Conservation (phyloP, 2,888 invertebrate species). For the Cabera pusaria region DNA sequence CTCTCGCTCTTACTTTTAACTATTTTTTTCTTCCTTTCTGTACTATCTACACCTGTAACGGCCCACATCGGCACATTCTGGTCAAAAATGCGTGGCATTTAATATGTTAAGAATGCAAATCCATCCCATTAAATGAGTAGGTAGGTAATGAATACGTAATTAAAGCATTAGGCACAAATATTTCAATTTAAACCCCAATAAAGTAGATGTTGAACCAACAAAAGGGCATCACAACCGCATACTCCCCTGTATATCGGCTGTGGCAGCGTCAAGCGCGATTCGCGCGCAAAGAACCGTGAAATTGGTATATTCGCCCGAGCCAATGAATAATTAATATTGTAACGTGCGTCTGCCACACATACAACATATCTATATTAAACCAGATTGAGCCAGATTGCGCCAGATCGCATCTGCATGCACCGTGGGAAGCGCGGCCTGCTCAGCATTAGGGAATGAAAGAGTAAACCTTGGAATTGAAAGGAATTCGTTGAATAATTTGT, state of each 20-base stretch:
- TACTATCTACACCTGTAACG: too few species aligned
- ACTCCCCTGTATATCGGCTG: conserved; percentile 54
- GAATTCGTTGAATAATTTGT: conserved; percentile 23
- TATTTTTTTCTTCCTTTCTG: too few species aligned
- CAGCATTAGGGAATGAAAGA: conserved; percentile 28
- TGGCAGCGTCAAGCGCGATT: conserved; percentile 58
- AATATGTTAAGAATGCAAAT: too few species aligned
- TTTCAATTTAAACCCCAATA: too few species aligned
- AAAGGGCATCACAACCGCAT: too few species aligned
- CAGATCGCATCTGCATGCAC: conserved; percentile 64
- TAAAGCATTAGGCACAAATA: too few species aligned
- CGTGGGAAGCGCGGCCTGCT: conserved; percentile 53
- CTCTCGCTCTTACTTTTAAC: too few species aligned
- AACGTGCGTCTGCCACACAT: conserved; percentile 49
- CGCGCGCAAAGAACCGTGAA: conserved; percentile 81
- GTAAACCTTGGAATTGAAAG: conserved; percentile 18
- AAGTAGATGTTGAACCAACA: too few species aligned
- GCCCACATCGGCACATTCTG: too few species aligned
- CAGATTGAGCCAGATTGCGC: conserved; percentile 18
- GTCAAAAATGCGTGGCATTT: too few species aligned
- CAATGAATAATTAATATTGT: conserved; percentile 84
- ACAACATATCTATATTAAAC: conserved; percentile 57
- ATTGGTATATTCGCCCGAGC: conserved; percentile 82
- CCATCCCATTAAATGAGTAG: too few species aligned
- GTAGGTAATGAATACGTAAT: too few species aligned